A percentile compares a stretch with the other conserved stretches of the same genome.
phyloP scores from a whole-genome alignment of 1,140 invertebrate species.

The Zaprionus taronus region DNA sequence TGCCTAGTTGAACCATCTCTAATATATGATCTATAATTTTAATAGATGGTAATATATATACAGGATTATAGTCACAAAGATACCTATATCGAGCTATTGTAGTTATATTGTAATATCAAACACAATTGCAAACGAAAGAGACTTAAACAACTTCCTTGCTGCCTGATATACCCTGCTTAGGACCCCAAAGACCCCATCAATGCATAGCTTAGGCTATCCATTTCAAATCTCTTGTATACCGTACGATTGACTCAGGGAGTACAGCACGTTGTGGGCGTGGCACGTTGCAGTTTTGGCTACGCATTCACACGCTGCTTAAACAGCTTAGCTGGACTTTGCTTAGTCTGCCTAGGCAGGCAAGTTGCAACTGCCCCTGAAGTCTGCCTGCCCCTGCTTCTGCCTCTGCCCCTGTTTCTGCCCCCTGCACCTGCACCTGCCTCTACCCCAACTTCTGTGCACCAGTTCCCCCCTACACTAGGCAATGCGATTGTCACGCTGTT shows the following conservation, averaged over 20 bases:
- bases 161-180: not conserved
- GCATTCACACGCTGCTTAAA: constrained; percentile 71
- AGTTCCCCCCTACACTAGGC: not conserved
- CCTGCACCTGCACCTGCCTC: not conserved
- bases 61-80: no score
- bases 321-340: constrained; percentile 48
- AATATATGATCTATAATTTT: no score
- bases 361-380: not conserved
- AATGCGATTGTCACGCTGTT: constrained; percentile 69
- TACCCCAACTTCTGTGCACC: not conserved
- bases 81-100: no score
- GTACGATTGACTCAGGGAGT: not conserved
- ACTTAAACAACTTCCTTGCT: not conserved
- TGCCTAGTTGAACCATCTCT: no score
- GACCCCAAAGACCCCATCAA: not conserved
- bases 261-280: not conserved
- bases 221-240: constrained; percentile 2
- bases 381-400: not conserved
- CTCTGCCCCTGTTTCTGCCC: not conserved
- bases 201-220: not conserved
- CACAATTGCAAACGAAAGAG: no score
- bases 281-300: constrained; percentile 41
- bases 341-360: not conserved
- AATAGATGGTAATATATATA: no score
- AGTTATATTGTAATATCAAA: no score